Base-by-base conservation (phyloP, 2,888 invertebrate species). In the Scaptomyza polygonia region DNA sequence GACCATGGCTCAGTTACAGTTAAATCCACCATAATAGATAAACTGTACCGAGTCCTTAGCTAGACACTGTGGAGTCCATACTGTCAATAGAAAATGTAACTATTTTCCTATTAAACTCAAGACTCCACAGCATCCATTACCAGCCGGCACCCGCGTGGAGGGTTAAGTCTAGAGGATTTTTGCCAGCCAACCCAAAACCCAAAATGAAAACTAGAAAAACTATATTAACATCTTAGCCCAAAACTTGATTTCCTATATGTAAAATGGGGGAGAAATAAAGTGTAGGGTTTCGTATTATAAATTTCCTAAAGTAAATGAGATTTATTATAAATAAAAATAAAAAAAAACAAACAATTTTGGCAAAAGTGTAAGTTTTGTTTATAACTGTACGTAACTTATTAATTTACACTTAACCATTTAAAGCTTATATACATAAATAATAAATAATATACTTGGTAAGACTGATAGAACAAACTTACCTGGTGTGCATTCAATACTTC, bases 111-210 rank as follows among this genome's bases (percentile, higher is more conserved):
- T 18, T 30, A 16, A 21, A 29, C 27, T 34, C 12, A 14, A 3
- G 34, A 1, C 27, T 29, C 30, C 7, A 43, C 54, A 66, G 42
- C 18, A 40, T 58, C 77, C 55, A 73, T 73, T 73, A 77, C 34
- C 73, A 71, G 73, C 73, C 49, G 77, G 73, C 73, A 73, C 77
- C 77, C 73, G 18, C 77, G 72, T 40, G 73, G 73, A 73, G 73
- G 73, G 53, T 77, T 73, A 44, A 55, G 73, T 66, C 72, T 58
- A 48, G 67, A 73, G 73, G 72, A 73, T 73, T 73, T 73, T 73
- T 63, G 64, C 72, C 72, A 52, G 72, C 72, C 72, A 71, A 70
- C 76, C 76, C 76, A 45, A 29, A 53, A 43, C 34, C 25, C 67
- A 47, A 18, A 18, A 47, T 40, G n/a, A 25, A 56, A 44, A 29